Base-by-base conservation (phyloP, 2,113 vertebrate genomes). In the Mus pahari region DNA sequence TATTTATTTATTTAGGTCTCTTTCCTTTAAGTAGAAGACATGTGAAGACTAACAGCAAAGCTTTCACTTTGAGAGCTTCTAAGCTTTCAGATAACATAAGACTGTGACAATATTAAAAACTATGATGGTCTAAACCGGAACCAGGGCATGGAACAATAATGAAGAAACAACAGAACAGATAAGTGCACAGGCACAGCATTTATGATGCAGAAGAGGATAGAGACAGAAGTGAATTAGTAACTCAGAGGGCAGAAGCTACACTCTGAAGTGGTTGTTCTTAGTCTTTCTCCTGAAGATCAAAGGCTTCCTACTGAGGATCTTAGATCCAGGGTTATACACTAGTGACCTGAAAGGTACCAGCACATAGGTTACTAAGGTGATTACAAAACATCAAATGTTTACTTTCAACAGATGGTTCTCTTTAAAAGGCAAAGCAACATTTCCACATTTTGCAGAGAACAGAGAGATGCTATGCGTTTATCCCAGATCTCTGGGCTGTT, bases 401-500 rank as follows among this genome's bases (percentile, higher is more conserved):
- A 55, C 79, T 94, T 97, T 81, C 83, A 90, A 87, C 36, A 92
- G 42, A 93, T 92, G 42, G 28, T 74, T 95, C 78, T 88, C 70
- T 42, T 42, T 91, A 71, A 94, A 73, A 87, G n/a, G 77, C 89
- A 83, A 84, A 58, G 64, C 50, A 89, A 94, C 60, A 93, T 45
- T 0, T 70, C 39, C 5, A 50, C 33, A 22, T 94, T 83, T 31
- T 6, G 33, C 48, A 79, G 13, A 84, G 88, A 77, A 83, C 75
- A 89, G 42, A 96, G 48, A 86, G 62, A 68, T 28, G 58, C 20
- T 60, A 2, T 13, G 66, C 20, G 75, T 28, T 58, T 93, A 78
- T 77, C 89, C 84, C 14, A 90, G 93, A 75, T 48, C 50, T 50
- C 77, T 68, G 53, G 81, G 62, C 78, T 92, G 86, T 42, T 89